Base-by-base conservation (phyloP, 2,888 invertebrate species). In the Gymnocheta viridis region DNA sequence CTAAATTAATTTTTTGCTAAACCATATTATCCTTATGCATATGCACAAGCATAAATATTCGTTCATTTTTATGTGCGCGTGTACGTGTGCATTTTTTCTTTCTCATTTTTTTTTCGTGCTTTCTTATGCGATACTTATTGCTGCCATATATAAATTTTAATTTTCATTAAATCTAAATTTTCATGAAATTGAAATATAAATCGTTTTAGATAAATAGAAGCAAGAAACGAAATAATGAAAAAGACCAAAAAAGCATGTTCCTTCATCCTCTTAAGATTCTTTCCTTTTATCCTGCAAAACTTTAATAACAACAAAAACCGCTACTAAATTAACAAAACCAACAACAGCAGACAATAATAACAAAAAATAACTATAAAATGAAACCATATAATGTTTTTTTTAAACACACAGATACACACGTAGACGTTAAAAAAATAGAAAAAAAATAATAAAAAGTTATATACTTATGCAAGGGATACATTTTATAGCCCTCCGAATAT, bases 101-200 rank as follows among this genome's bases (percentile, higher is more conserved):
- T n/a, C 24, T 29, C 22, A 19, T 44, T 35, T 32, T 49, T 3
- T 22, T 12, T 32, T 35, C 5, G 2, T 19, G 1, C 4, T 32
- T 24, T 27, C 32, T 4, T 38, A 12, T 49, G 14, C 17, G 17
- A 14, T 49, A 41, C 41, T 41, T 22, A 24, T 60, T 38, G 35
- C 29, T 19, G 19, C 10, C 22, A 66, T 62, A 58, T 56, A 62
- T 73, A 73, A 78, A 73, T 82, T 73, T 78, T 35, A 78, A 74
- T 82, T 82, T 82, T 82, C 72, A 73, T 73, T 78, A 56, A 78
- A 82, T 62, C 76, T 70, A 58, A 81, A 81, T 74, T 69, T 81
- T 74, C 60, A 74, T 74, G 58, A 81, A 81, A 81, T 73, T 77
- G 38, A 78, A 78, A 78, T 67, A 82, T 74, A 82, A 82, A 74